Conservation (phyloP, 2,113 vertebrate genomes). For the Alces alces region DNA sequence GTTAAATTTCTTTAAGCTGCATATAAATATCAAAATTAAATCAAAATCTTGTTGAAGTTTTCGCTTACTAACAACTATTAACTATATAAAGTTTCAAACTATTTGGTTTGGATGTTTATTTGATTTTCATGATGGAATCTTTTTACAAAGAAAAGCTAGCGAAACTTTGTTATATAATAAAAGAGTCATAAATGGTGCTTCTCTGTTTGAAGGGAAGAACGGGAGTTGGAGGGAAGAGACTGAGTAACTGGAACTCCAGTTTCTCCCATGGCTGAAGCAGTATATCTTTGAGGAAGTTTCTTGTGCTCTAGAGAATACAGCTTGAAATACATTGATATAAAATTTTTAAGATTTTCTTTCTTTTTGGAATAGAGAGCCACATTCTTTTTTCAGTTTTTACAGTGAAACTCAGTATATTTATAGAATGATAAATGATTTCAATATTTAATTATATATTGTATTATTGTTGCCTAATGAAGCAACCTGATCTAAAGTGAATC, state of each 20-base stretch:
- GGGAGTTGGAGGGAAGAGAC: not conserved
- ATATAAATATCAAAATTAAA: constrained; percentile 8
- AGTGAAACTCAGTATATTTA: not conserved
- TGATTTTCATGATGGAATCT: not conserved
- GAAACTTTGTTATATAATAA: constrained; percentile 8
- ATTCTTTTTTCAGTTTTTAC: not conserved
- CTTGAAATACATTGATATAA: not conserved
- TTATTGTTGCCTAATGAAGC: not conserved
- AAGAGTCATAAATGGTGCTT: not conserved
- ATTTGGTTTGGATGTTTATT: not conserved
- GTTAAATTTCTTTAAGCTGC: constrained; percentile 37
- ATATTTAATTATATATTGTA: not conserved
- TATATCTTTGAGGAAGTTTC: not conserved
- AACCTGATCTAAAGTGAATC: not conserved
- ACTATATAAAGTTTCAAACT: constrained; percentile 38
- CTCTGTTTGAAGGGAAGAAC: not conserved
- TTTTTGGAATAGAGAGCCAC: not conserved
- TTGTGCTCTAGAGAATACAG: not conserved
- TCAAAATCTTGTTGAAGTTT: not conserved
- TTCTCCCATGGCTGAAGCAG: not conserved
- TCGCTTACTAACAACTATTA: not conserved
- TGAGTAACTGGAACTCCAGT: not conserved
- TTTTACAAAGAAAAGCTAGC: not conserved
- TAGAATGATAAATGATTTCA: constrained; percentile 3
- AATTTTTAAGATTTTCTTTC: constrained; percentile 15